Conservation (phyloP, 2,797 vertebrate species). For the Chelon auratus region DNA sequence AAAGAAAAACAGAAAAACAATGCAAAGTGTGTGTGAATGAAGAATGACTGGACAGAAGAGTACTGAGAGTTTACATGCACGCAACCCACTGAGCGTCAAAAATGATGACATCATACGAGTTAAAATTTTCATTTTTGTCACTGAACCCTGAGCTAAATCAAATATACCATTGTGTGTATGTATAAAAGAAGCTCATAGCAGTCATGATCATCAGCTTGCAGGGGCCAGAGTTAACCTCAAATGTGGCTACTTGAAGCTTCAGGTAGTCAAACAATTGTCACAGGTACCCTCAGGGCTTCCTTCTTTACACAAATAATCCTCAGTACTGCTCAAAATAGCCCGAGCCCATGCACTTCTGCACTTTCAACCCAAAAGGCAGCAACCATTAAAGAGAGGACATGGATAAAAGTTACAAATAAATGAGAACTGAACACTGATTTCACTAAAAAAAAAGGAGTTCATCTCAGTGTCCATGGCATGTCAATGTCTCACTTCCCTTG, state of each 20-base stretch:
- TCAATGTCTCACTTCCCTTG: conserved; percentile 60
- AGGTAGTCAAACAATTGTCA: conserved; percentile 67
- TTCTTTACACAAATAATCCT: conserved; percentile 48
- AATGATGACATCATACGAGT: conserved; percentile 80
- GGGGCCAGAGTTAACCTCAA: conserved; percentile 75
- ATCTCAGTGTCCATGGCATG: conserved; percentile 47
- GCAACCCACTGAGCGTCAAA: conserved; percentile 64
- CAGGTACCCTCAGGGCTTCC: conserved; percentile 62
- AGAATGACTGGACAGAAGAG: conserved; percentile 42
- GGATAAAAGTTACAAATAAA: conserved; percentile 69
- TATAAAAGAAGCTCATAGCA: conserved; percentile 65
- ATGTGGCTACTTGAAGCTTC: conserved; percentile 54
- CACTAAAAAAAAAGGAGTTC: conserved; percentile 35
- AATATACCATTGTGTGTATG: conserved; percentile 58
- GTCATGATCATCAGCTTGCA: conserved; percentile 47
- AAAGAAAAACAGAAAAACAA: conserved; percentile 26
- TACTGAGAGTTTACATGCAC: conserved; percentile 58
- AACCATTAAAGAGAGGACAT: conserved; percentile 72
- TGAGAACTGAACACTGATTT: conserved; percentile 53
- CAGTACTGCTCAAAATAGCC: conserved; percentile 66
- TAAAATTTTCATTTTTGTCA: conserved; percentile 74
- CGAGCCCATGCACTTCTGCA: conserved; percentile 73
- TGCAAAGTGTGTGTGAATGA: conserved; percentile 20
- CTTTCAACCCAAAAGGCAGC: conserved; percentile 80
- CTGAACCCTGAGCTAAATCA: conserved; percentile 86